Percentiles rank a stretch among this genome's conserved stretches.
phyloP scores from a whole-genome alignment of 2,797 vertebrate genomes.

The Urocyon cinereoargenteus region DNA sequence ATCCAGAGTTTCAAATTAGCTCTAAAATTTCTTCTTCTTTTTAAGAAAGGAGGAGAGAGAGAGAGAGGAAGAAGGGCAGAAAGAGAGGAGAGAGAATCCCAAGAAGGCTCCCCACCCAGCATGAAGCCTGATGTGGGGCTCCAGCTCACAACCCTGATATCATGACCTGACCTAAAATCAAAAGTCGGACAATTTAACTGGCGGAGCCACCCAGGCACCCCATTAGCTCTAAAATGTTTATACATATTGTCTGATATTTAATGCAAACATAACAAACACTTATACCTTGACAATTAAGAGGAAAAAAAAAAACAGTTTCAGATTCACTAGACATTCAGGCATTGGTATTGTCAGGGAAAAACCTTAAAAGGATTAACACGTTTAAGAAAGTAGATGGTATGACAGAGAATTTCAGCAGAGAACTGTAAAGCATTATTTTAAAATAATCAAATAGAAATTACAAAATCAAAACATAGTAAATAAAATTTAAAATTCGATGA shows the following conservation, averaged over 20 bases:
- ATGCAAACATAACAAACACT: slow-evolving; percentile 5
- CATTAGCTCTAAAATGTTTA: background rate
- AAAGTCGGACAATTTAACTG: background rate
- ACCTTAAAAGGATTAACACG: background rate
- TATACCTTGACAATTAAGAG: background rate
- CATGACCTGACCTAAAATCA: background rate
- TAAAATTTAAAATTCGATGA: slow-evolving; percentile 4
- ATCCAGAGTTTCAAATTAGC: background rate
- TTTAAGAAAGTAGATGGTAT: background rate
- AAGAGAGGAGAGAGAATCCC: background rate
- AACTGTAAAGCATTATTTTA: background rate
- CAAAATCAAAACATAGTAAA: background rate
- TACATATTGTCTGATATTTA: background rate
- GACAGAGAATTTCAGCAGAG: background rate
- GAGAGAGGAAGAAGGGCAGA: background rate
- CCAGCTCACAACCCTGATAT: background rate
- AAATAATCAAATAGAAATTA: slow-evolving; percentile 48
- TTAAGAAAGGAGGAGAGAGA: too few species aligned
- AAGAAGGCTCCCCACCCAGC: background rate
- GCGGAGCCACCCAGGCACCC: background rate
- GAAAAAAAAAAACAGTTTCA: background rate
- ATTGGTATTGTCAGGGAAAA: background rate
- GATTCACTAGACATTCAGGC: background rate
- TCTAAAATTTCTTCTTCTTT: background rate
- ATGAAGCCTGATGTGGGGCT: background rate